Conservation (phyloP, 2,113 vertebrate species). For the Gorsachius goisagi region DNA sequence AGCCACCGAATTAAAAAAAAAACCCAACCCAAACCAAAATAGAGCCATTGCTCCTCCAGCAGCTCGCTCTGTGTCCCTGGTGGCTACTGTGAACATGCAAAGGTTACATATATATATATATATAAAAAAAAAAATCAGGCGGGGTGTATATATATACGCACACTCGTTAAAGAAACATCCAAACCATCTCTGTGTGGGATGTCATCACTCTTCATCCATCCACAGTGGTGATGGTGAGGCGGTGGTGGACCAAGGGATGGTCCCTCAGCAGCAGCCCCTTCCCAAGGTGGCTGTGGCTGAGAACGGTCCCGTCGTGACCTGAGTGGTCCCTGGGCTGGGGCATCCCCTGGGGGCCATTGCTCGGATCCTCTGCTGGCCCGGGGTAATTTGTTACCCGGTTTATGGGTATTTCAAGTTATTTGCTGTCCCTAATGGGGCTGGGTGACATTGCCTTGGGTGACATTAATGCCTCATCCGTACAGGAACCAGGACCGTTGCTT, state of each 20-base stretch:
- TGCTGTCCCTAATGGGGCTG: neutral
- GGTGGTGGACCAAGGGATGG: neutral
- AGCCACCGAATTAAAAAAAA: neutral
- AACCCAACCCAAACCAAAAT: neutral
- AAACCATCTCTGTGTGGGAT: neutral
- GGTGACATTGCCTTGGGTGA: neutral
- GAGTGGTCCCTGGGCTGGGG: neutral
- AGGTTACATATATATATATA: neutral
- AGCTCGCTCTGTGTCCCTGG: neutral
- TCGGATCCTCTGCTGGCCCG: neutral
- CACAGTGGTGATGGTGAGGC: rapidly evolving
- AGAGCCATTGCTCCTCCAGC: neutral
- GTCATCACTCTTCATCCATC: neutral
- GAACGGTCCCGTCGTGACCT: rapidly evolving
- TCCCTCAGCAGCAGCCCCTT: neutral
- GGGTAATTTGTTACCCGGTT: neutral
- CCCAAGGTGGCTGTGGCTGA: neutral
- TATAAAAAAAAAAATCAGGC: no score
- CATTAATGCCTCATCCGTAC: neutral
- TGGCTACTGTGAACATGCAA: neutral
- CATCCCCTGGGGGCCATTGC: rapidly evolving
- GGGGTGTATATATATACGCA: no score
- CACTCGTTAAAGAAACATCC: neutral
- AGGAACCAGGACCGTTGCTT: neutral
- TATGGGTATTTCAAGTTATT: neutral